Conservation (phyloP, 2,797 vertebrate genomes). For the Alfaro cultratus region DNA sequence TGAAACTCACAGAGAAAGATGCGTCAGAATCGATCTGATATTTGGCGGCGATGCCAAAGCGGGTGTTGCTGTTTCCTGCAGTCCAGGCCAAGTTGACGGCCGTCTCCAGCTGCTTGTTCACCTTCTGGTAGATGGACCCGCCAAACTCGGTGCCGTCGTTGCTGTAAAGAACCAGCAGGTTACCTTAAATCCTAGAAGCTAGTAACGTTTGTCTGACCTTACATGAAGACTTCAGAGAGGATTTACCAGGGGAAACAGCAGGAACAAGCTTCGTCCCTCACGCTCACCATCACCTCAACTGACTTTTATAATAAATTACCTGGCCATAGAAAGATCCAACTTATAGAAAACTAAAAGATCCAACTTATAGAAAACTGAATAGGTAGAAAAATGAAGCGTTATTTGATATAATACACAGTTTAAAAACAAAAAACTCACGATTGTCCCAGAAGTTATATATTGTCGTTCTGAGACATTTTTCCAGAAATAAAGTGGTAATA, state of each 20-base stretch:
- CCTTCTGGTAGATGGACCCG: constrained; percentile 98
- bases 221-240: constrained; percentile 19
- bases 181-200: not conserved
- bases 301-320: constrained; percentile 63
- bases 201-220: constrained; percentile 38
- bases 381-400: not conserved
- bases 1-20: constrained; percentile 90
- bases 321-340: constrained; percentile 64
- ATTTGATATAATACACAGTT: not conserved
- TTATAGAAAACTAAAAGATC: not conserved
- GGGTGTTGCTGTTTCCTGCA: constrained; percentile 97
- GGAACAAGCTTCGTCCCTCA: constrained; percentile 30
- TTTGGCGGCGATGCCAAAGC: constrained; percentile 97
- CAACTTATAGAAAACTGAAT: too few relatives aligned
- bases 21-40: constrained; percentile 96
- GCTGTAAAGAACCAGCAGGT: constrained; percentile 66
- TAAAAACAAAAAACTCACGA: not conserved
- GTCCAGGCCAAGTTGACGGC: constrained; percentile 97
- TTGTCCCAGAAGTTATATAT: too few relatives aligned
- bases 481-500: too few relatives aligned
- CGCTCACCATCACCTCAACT: constrained; percentile 27
- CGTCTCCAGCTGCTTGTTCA: constrained; percentile 95
- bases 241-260: constrained; percentile 39
- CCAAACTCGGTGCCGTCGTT: constrained; percentile 98
- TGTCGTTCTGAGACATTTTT: too few relatives aligned